These are phyloP conservation scores for Sceloporus tristichus DNA, from an alignment of 2,113 vertebrate species.

Conservation along the genomic window DNA sequence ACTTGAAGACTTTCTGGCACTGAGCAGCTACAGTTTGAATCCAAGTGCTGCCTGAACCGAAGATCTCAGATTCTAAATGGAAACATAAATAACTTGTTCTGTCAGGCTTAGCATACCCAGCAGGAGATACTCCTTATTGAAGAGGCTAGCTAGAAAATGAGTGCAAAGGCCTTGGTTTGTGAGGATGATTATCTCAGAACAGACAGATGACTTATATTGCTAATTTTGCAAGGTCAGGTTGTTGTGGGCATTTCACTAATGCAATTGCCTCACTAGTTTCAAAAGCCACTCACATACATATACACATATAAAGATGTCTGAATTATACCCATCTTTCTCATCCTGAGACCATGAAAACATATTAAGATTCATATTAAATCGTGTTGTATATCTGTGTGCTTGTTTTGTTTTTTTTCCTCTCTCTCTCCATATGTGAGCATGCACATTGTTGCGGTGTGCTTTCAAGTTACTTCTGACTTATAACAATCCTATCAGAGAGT, in stretches of 20 bases:
- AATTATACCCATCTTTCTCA: conserved; percentile 25
- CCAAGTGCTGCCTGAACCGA: background rate
- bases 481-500: too few relatives aligned
- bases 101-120: background rate
- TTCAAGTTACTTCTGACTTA: too few relatives aligned
- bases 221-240: conserved; percentile 28
- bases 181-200: conserved; percentile 19
- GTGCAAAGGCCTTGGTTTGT: conserved; percentile 8
- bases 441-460: too few relatives aligned
- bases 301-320: conserved; percentile 36
- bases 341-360: conserved; percentile 6
- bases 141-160: conserved; percentile 20
- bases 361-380: background rate
- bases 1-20: background rate
- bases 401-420: background rate
- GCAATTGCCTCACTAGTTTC: conserved; percentile 40
- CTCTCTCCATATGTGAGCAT: too few relatives aligned
- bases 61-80: background rate
- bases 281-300: conserved; percentile 15
- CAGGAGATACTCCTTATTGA: background rate
- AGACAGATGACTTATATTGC: conserved; percentile 20
- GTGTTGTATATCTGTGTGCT: background rate
- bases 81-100: conserved; percentile 14
- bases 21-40: background rate
- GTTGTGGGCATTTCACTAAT: conserved; percentile 46